Evolutionary conservation across 1,140 invertebrate genomes (phyloP), one percentile per base, ranked within the genome.

Genomic region (Brachystomella parvula): DNA sequence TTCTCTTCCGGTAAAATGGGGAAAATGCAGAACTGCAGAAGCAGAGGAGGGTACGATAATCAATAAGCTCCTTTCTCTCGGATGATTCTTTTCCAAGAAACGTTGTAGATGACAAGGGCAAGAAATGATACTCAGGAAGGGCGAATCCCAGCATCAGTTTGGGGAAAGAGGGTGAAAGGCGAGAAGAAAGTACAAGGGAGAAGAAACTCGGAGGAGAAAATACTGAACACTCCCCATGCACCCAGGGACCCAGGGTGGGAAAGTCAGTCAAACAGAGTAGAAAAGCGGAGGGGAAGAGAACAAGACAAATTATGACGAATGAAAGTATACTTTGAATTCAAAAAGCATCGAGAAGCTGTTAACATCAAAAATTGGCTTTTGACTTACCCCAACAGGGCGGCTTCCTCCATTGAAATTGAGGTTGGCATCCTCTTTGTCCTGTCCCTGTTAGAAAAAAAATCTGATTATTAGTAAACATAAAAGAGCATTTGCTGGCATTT

Each of bases 371-470:
- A 15, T 47, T 15, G 21, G 21, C 15, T 47, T 47, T 47, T 21
- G 15, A 47, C 84, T 86, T 83, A 86, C 85, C 85, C 84, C 78
- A 86, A 78, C 65, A 86, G 83, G 75, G 85, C 84, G 61, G 84
- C 84, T 79, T 86, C 84, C 79, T 86, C 85, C 72, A 85, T 82
- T 73, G 82, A 82, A 73, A 83, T 83, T 74, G 83, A 84, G 70
- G 83, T 81, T 70, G 84, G 84, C 84, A 86, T 86, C 78, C 79
- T 83, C 76, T 79, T 82, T 77, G 76, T 80, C 81, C 81, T 82
- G 32, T 70, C 68, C 65, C 72, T 70, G 32, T 53, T 26, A 9
- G 6, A 39, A 39, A 9, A 9, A 39, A 39, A 39, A 39, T 56
- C 26, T 60, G 30, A 33, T 31, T 26, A 49, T 21, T 30, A n/a